A percentile compares a stretch with the other conserved stretches of the same genome.
These are phyloP conservation scores for Picus viridis DNA, from an alignment of 2,797 vertebrate genomes.

Conservation along the genomic window DNA sequence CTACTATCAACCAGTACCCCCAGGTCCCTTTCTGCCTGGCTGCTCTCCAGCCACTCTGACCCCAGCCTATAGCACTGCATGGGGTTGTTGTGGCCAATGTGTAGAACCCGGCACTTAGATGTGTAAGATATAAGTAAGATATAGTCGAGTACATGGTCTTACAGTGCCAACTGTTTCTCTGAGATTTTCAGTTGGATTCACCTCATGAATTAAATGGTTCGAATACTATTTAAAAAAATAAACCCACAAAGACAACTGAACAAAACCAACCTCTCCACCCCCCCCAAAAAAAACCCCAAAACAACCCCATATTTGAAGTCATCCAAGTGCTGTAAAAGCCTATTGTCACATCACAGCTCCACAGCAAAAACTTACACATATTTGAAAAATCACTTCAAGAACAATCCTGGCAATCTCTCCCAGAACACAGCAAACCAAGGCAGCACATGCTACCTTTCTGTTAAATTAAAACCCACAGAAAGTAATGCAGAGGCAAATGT, in stretches of 20 bases:
- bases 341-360: neutral
- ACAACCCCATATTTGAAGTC: neutral
- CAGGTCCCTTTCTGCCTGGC: no score
- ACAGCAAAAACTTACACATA: neutral
- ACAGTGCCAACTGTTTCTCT: neutral
- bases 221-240: neutral
- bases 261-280: no score
- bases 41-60: no score
- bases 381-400: neutral
- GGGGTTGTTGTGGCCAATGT: no score
- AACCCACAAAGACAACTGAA: no score
- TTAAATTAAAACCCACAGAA: neutral
- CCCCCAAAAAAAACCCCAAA: neutral
- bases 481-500: neutral
- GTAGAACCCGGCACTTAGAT: no score
- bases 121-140: no score
- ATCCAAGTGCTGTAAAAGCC: neutral
- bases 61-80: no score
- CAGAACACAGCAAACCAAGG: neutral
- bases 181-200: neutral
- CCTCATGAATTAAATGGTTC: neutral
- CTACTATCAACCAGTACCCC: no score
- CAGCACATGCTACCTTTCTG: neutral
- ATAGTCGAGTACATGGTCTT: neutral
- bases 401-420: neutral